phyloP scores from a whole-genome alignment of 2,113 vertebrate species.

The Cheirogaleus medius region DNA sequence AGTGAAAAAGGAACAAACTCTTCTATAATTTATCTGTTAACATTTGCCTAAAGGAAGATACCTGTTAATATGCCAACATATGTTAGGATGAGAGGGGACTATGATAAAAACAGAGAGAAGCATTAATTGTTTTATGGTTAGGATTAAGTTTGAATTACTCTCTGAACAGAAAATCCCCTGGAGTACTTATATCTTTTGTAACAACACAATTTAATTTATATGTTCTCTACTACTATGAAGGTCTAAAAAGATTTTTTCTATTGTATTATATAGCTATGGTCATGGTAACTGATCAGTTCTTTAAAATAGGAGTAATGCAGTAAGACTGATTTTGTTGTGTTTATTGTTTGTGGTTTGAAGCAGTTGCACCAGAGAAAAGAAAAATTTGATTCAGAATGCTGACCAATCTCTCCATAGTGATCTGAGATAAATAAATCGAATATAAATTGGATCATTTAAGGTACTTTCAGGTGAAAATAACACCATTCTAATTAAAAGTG shows the following conservation, averaged over 20 bases:
- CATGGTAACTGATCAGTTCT: background rate
- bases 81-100: background rate
- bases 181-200: background rate
- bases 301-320: background rate
- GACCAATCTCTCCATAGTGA: background rate
- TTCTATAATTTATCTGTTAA: background rate
- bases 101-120: background rate
- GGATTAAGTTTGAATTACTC: background rate
- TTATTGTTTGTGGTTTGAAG: background rate
- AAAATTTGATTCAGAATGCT: background rate
- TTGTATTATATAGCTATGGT: background rate
- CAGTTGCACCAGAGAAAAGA: background rate
- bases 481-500: background rate
- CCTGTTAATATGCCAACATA: background rate
- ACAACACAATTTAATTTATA: background rate
- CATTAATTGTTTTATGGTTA: background rate
- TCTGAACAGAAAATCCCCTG: background rate
- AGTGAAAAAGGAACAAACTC: background rate
- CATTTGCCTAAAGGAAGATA: background rate
- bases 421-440: background rate
- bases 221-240: background rate
- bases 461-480: background rate
- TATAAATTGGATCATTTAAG: background rate
- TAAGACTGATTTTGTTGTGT: background rate
- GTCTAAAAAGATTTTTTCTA: background rate